Evolutionary conservation across 2,888 invertebrate species (phyloP).

Genomic region (Drosophila flavopinicola): DNA sequence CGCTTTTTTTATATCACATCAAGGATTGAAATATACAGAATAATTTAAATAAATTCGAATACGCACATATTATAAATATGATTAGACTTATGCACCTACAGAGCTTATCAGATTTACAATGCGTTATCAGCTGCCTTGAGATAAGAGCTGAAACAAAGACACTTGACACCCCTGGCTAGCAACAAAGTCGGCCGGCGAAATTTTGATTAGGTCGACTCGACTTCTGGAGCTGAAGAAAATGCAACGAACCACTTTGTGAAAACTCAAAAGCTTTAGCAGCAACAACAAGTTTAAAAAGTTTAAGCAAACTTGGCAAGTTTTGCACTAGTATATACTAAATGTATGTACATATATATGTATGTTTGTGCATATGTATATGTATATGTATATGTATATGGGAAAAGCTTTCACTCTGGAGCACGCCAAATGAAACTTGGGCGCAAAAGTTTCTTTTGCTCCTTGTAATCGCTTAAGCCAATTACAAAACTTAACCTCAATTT

Average conservation of each 20-base stretch:
- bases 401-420: slow-evolving; percentile 13
- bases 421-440: slow-evolving; percentile 28
- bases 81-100: too few species aligned
- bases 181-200: too few species aligned
- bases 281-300: slow-evolving; percentile 25
- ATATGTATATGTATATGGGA: not conserved
- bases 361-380: not conserved
- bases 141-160: not conserved
- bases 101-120: not conserved
- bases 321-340: too few species aligned
- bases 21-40: too few species aligned
- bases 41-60: too few species aligned
- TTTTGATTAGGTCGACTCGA: not conserved
- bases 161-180: not conserved
- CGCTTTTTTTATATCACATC: too few species aligned
- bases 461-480: slow-evolving; percentile 72
- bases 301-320: slow-evolving; percentile 30
- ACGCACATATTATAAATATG: too few species aligned
- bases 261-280: slow-evolving; percentile 4
- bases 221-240: not conserved
- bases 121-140: not conserved
- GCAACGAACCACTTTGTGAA: not conserved
- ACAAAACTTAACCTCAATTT: slow-evolving; percentile 74
- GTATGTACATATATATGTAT: not conserved
- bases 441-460: slow-evolving; percentile 50